phyloP scores from a whole-genome alignment of 1,140 invertebrate genomes.

The Helicoverpa zea region DNA sequence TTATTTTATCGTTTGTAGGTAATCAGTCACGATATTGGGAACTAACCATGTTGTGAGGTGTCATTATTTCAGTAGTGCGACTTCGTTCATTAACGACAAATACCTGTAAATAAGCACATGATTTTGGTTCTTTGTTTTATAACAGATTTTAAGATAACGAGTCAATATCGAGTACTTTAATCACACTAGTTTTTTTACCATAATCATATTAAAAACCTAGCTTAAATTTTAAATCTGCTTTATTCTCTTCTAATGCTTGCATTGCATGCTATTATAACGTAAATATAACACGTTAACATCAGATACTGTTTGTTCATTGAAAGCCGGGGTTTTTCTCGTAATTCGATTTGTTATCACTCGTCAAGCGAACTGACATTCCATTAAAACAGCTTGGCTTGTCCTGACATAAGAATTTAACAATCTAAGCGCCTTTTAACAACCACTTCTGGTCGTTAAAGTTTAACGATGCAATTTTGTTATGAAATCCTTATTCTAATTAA shows the following conservation, averaged over 20 bases:
- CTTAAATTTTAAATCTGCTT: constrained; percentile 12
- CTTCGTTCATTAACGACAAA: neutral
- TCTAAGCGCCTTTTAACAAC: constrained; percentile 34
- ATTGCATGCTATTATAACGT: constrained; percentile 33
- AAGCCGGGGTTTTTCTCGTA: constrained; percentile 10
- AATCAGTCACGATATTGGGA: constrained; percentile 28
- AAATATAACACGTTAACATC: neutral
- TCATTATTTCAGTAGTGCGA: neutral
- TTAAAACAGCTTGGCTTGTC: neutral
- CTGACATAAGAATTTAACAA: constrained; percentile 27
- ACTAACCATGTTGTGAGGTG: neutral
- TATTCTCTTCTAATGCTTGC: constrained; percentile 11
- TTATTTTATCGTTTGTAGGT: constrained; percentile 16
- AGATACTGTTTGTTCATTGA: neutral
- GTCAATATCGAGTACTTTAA: no score
- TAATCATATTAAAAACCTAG: neutral
- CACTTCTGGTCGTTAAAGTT: constrained; percentile 16
- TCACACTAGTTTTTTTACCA: no score
- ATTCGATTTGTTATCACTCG: constrained; percentile 4
- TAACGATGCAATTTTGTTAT: constrained; percentile 42
- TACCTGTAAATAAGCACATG: no score
- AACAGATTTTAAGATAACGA: no score
- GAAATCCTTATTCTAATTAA: constrained; percentile 6
- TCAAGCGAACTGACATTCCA: neutral
- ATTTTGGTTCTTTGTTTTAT: no score